phyloP scores from a whole-genome alignment of 2,113 vertebrate species.

The Neolamprologus brichardi region DNA sequence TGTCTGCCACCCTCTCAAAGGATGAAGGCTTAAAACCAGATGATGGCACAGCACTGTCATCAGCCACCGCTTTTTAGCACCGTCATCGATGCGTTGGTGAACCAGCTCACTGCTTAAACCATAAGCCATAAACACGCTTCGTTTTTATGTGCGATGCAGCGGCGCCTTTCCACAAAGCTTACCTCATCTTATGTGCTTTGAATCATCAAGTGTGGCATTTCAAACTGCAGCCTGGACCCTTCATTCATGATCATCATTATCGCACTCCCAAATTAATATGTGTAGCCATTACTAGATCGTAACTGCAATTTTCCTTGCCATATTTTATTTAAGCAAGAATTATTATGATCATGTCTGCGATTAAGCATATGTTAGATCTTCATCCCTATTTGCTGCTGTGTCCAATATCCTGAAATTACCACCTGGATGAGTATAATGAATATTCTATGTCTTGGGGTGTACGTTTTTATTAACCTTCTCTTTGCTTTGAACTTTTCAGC shows the following conservation, averaged over 20 bases:
- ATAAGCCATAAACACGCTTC: neutral
- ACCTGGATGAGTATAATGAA: neutral
- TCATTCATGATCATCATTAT: neutral
- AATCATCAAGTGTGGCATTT: constrained; percentile 15
- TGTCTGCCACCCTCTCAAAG: constrained; percentile 12
- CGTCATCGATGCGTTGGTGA: neutral
- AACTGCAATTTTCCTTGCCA: neutral
- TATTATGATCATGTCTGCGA: neutral
- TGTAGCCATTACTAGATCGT: neutral
- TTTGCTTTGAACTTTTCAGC: neutral
- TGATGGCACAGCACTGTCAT: neutral
- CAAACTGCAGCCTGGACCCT: neutral
- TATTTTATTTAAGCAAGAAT: constrained; percentile 5
- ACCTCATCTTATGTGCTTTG: constrained; percentile 41
- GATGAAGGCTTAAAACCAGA: constrained; percentile 13
- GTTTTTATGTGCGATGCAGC: constrained; percentile 1
- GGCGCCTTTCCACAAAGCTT: neutral
- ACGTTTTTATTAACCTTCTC: neutral
- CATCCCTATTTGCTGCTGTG: neutral
- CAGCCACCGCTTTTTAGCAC: neutral
- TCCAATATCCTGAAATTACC: neutral
- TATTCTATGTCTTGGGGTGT: neutral
- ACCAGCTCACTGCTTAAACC: neutral
- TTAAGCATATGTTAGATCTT: neutral
- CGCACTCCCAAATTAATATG: neutral